Evolutionary conservation across 2,113 vertebrate genomes (phyloP).

Genomic region (Myotis yumanensis): DNA sequence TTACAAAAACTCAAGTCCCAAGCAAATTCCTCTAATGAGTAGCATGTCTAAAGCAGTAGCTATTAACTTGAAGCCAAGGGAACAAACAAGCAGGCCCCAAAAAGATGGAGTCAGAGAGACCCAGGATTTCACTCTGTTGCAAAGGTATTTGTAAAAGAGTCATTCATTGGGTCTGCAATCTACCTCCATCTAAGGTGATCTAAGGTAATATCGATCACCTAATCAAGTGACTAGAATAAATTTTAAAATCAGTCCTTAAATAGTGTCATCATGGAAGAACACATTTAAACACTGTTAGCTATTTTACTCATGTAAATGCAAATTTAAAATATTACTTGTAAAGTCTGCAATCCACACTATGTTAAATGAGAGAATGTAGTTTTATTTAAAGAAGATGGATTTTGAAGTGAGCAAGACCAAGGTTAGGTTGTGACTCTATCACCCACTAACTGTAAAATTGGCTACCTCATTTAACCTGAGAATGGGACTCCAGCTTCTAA

Average conservation of each 20-base stretch:
- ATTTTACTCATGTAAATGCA: not conserved
- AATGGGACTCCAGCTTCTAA: not conserved
- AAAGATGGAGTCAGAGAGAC: not conserved
- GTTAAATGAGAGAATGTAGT: not conserved
- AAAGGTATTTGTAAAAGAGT: not conserved
- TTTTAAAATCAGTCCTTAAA: slow-evolving; percentile 4
- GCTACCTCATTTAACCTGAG: not conserved
- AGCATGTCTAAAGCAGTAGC: not conserved
- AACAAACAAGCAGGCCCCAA: not conserved
- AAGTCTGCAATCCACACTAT: not conserved
- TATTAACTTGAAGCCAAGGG: not conserved
- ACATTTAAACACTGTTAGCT: not conserved
- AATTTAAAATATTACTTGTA: not conserved
- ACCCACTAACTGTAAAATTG: not conserved
- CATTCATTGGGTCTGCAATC: not conserved
- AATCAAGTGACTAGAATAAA: not conserved
- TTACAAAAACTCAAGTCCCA: not conserved
- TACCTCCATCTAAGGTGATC: not conserved
- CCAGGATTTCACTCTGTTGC: not conserved
- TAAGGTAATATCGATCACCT: not conserved
- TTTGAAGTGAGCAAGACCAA: slow-evolving; percentile 3
- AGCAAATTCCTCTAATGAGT: not conserved
- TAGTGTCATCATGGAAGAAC: not conserved
- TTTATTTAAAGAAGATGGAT: not conserved
- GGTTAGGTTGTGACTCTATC: not conserved